These are phyloP conservation scores for Dicrurus megarhynchus DNA, from an alignment of 2,113 vertebrate species.

Conservation along the genomic window DNA sequence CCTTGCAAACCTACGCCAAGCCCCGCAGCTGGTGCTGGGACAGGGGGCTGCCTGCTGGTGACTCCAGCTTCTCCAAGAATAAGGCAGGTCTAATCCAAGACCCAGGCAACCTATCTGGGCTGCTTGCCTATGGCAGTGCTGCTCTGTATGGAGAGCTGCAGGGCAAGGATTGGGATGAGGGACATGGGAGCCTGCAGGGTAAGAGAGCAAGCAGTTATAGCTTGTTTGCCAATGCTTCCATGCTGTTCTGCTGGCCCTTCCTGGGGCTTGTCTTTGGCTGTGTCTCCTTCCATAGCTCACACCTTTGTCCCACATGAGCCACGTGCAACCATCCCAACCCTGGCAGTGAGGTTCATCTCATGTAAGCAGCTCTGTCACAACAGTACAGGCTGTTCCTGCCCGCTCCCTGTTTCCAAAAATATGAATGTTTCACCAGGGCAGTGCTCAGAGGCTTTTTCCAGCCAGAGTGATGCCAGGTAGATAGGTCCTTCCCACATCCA, in stretches of 20 bases:
- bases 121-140: background rate
- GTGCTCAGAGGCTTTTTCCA: conserved; percentile 3
- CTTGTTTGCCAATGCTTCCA: background rate
- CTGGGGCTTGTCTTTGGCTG: background rate
- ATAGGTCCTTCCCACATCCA: background rate
- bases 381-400: background rate
- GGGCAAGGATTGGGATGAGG: background rate
- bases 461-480: background rate
- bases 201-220: background rate
- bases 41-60: background rate
- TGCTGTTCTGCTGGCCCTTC: background rate
- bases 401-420: background rate
- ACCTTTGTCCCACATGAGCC: background rate
- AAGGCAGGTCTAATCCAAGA: background rate
- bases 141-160: background rate
- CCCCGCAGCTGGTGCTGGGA: background rate
- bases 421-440: background rate
- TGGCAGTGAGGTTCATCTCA: background rate
- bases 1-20: background rate
- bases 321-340: background rate
- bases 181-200: background rate
- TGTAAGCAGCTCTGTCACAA: conserved; percentile 7
- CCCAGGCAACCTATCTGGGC: background rate
- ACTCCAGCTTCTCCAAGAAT: background rate
- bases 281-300: background rate